These are phyloP conservation scores for Cryptoblepharus egeriae DNA, from an alignment of 2,797 vertebrate species.

Conservation along the genomic window DNA sequence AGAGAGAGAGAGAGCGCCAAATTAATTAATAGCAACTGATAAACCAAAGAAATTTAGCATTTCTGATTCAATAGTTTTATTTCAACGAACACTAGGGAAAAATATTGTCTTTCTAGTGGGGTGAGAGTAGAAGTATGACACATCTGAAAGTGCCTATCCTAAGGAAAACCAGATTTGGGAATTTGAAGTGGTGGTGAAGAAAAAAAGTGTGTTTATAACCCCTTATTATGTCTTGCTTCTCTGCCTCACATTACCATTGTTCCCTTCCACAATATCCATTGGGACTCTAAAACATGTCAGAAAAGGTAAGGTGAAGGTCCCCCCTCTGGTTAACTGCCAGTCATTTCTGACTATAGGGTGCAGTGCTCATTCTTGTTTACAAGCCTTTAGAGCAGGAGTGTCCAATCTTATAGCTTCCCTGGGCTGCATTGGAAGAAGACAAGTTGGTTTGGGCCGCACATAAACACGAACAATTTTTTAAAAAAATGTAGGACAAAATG, in stretches of 20 bases:
- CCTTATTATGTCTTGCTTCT: background rate
- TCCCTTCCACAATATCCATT: background rate
- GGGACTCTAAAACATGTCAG: too few relatives aligned
- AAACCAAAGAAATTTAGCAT: background rate
- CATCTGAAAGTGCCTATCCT: background rate
- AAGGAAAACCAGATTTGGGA: background rate
- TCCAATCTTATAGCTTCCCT: too few relatives aligned
- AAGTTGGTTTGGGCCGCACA: too few relatives aligned
- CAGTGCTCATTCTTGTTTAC: too few relatives aligned
- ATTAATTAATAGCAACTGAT: background rate
- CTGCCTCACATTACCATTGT: background rate
- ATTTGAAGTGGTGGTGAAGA: background rate
- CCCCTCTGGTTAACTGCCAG: too few relatives aligned
- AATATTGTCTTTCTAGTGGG: too few relatives aligned
- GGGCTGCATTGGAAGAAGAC: too few relatives aligned
- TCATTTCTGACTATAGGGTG: too few relatives aligned
- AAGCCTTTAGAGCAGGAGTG: too few relatives aligned
- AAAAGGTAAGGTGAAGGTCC: too few relatives aligned
- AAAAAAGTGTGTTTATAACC: background rate
- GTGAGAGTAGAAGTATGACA: background rate
- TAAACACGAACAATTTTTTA: too few relatives aligned
- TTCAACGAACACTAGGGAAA: background rate
- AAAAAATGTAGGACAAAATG: too few relatives aligned
- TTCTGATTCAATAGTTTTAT: background rate
- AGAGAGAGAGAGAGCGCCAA: slow-evolving; percentile 41